Base-by-base conservation (phyloP, 2,113 vertebrate species). In the Scolopax mira region DNA sequence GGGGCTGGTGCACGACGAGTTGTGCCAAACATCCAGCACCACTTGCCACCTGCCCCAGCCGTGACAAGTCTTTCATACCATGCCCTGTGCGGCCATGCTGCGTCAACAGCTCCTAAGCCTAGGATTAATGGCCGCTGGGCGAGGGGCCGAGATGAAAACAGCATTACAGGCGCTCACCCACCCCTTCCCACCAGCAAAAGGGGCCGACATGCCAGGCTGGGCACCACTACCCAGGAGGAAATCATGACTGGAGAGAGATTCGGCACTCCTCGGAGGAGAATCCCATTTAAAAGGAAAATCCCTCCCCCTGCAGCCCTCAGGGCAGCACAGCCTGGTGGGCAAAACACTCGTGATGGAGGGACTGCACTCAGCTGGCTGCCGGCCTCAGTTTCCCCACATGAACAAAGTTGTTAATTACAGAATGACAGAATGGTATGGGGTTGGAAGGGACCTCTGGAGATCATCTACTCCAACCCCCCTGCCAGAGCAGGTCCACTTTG, bases 201-300 rank as follows among this genome's bases (percentile, higher is more conserved):
- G n/a, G 49, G 30, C 33, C 0, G 0, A n/a, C 31, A 54, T 0
- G 1, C 17, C 2, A 5, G 19, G 35, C 27, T 2, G 21, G 73
- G 44, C 25, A 27, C 6, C 1, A 86, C 16, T 82, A 11, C 67
- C 1, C 0, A 3, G 41, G 39, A 42, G 33, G 37, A 64, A 89
- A 74, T 70, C 1, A 17, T 6, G 11, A 14, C 0, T 0, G 27
- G 24, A 1, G 5, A 35, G 61, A 60, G 33, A n/a, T 18, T 72
- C 3, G 1, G 11, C 21, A 18, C 23, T 78, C 51, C n/a, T 11
- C 33, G 33, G 3, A 21, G 22, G 27, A 67, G 7, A 55, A 39
- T 9, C 4, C 2, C 14, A 10, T 16, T 79, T 51, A 24, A 75
- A 72, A 79, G 46, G 28, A 62, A 80, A 90, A 85, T 10, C n/a